These are phyloP conservation scores for Ceratina calcarata DNA, from an alignment of 1,140 invertebrate genomes.

Conservation along the genomic window DNA sequence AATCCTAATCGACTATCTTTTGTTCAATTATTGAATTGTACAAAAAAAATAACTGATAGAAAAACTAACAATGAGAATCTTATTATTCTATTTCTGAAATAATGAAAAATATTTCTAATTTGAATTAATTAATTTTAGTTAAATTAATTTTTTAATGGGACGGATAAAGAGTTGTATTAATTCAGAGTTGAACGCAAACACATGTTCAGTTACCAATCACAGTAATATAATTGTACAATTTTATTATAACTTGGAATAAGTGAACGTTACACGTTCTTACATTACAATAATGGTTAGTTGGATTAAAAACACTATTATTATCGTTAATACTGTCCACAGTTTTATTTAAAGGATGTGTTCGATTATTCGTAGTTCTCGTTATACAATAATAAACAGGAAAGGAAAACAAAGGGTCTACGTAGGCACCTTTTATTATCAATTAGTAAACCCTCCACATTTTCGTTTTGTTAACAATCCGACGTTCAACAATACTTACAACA, in stretches of 20 bases:
- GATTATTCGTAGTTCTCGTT: background rate
- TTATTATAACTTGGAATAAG: constrained; percentile 37
- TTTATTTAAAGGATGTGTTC: too few species aligned
- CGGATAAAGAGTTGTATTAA: too few species aligned
- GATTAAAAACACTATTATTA: constrained; percentile 29
- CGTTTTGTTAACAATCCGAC: constrained; percentile 46
- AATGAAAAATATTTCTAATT: too few species aligned
- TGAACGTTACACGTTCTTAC: constrained; percentile 52
- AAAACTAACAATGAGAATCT: too few species aligned
- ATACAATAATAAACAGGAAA: background rate
- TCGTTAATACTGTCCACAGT: constrained; percentile 4
- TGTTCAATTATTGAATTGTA: too few species aligned
- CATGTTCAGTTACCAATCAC: too few species aligned
- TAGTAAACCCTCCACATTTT: constrained; percentile 36
- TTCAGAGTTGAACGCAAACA: too few species aligned
- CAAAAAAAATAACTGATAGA: too few species aligned
- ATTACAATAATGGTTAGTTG: constrained; percentile 11
- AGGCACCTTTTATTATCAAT: constrained; percentile 68
- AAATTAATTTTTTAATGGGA: too few species aligned
- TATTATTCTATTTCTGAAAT: too few species aligned
- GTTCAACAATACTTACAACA: constrained; percentile 60
- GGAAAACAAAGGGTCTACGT: constrained; percentile 43
- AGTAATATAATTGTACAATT: constrained; percentile 14
- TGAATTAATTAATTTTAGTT: too few species aligned
- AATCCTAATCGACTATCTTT: too few species aligned